Base-by-base conservation (phyloP, 1,140 invertebrate species). In the Pseudomyrmex dendroicus region DNA sequence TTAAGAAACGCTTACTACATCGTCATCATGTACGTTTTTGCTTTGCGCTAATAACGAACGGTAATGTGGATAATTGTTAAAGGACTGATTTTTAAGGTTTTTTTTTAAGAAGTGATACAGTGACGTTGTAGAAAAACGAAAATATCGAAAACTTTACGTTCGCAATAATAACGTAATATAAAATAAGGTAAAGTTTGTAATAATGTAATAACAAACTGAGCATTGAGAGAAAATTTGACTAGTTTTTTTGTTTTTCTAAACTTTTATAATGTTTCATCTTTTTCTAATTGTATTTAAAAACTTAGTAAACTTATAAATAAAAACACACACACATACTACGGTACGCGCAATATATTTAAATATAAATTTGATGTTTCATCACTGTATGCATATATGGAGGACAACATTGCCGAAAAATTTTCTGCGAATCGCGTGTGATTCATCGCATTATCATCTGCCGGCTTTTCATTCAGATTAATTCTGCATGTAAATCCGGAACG, bases 391-490 rank as follows among this genome's bases (percentile, higher is more conserved):
- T 3, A 35, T 63, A 73, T 73, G 22, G 59, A 13, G 13, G 17
- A 70, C 9, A 50, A 48, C 22, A 56, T 50, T 62, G 50, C 20
- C 25, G 25, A 73, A 76, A 73, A 73, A 73, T 80, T 78, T 35
- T 80, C 64, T 63, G 46, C 63, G 86, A 86, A 87, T 87, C 73
- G 61, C 56, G 20, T 44, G 48, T 86, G 86, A 87, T 25, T 86
- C 84, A 86, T 52, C 73, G 22, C 0, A 54, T 15, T 44, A n/a
- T 72, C 35, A 52, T 77, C 76, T 84, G 52, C 73, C 74, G 68
- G 77, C 48, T 87, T 68, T 52, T 54, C 12, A 5, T 84, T 48
- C n/a, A 0, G 73, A 76, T 63, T 63, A 61, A 52, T 64, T 35
- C 48, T 12, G 44, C n/a, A 44, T 61, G 12, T 63, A 74, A 74